Evolutionary conservation across 2,888 invertebrate species (phyloP).

Genomic region (Latheticus oryzae): DNA sequence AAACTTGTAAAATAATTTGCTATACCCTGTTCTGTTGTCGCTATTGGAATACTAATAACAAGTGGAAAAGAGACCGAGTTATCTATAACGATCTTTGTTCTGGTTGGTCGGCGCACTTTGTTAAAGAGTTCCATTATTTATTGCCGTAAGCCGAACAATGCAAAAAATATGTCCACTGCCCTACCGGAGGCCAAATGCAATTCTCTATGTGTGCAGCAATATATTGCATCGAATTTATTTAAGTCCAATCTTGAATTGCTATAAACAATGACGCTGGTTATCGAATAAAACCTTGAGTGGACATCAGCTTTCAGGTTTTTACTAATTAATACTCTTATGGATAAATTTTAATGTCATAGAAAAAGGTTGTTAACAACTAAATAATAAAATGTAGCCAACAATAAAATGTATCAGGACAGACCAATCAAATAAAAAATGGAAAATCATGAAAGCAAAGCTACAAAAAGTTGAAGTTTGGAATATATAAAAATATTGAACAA

Average conservation of each 20-base stretch:
- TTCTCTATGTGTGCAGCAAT: slow-evolving; percentile 55
- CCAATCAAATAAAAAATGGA: too few relatives aligned
- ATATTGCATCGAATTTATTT: slow-evolving; percentile 60
- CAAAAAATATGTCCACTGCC: slow-evolving; percentile 64
- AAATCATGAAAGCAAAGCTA: too few relatives aligned
- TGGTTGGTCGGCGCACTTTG: slow-evolving; percentile 60
- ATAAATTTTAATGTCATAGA: too few relatives aligned
- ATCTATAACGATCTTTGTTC: slow-evolving; percentile 46
- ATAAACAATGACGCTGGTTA: slow-evolving; percentile 40
- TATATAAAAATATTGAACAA: too few relatives aligned
- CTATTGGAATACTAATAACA: slow-evolving; percentile 32
- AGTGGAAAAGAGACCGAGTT: slow-evolving; percentile 45
- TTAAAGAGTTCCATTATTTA: slow-evolving; percentile 65
- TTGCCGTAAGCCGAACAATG: slow-evolving; percentile 61
- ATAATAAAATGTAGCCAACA: too few relatives aligned
- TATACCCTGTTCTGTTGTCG: slow-evolving; percentile 38
- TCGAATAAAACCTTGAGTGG: slow-evolving; percentile 12
- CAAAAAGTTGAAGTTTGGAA: too few relatives aligned
- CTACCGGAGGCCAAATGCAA: slow-evolving; percentile 63
- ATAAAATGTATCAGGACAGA: too few relatives aligned
- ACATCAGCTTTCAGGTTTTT: slow-evolving; percentile 29
- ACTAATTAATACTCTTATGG: slow-evolving; percentile 30
- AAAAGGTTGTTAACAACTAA: too few relatives aligned
- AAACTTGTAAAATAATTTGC: slow-evolving; percentile 52
- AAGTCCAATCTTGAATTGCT: slow-evolving; percentile 56